These are phyloP conservation scores for Muraenolepis orangiensis DNA, from an alignment of 2,797 vertebrate genomes.

Conservation along the genomic window DNA sequence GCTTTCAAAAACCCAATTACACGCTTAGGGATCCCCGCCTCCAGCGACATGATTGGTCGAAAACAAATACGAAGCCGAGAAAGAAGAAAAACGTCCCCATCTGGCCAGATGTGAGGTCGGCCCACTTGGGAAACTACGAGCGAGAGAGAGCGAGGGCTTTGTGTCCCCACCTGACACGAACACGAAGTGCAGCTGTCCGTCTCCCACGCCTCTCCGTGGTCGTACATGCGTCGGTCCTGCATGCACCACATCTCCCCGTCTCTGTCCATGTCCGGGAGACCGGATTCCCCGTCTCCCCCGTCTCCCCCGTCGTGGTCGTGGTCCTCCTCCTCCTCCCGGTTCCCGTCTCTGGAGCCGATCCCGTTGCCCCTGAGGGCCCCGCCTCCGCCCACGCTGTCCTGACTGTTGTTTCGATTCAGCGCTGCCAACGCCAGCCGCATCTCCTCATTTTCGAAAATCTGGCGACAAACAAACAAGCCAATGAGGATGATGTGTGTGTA, in stretches of 20 bases:
- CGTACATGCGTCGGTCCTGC: constrained; percentile 89
- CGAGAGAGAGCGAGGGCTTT: too few species aligned
- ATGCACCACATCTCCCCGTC: constrained; percentile 80
- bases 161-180: constrained; percentile 83
- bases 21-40: not conserved
- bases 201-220: constrained; percentile 88
- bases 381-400: not conserved
- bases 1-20: not conserved
- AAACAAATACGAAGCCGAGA: not conserved
- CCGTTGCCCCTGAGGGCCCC: not conserved
- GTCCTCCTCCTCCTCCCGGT: not conserved
- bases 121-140: not conserved
- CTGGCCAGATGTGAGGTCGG: not conserved
- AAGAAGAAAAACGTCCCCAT: too few species aligned
- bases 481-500: too few species aligned
- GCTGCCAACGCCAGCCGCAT: constrained; percentile 84
- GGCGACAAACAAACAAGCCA: not conserved
- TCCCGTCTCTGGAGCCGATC: constrained; percentile 24
- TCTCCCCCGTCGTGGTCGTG: not conserved
- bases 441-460: constrained; percentile 90
- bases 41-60: not conserved
- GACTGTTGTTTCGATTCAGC: constrained; percentile 70
- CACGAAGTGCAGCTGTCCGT: constrained; percentile 95
- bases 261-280: constrained; percentile 43
- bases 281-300: too few species aligned